A percentile compares a stretch with the other conserved stretches of the same genome.
These are phyloP conservation scores for Drosophila setosimentum DNA, from an alignment of 2,888 invertebrate genomes.

Conservation along the genomic window DNA sequence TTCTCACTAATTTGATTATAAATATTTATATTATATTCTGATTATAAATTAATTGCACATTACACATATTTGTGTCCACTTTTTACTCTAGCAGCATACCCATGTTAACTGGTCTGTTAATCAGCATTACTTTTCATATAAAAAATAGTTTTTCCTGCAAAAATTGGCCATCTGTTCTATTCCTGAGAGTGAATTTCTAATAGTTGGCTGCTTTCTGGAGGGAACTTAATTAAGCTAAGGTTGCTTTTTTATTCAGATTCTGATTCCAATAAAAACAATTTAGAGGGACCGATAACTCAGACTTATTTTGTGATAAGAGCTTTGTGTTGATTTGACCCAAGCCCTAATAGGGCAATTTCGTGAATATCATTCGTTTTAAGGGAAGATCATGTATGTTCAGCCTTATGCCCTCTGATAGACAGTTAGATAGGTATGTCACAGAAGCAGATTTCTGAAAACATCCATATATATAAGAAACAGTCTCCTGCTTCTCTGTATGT, in stretches of 20 bases:
- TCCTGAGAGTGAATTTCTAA: not conserved
- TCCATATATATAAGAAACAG: not conserved
- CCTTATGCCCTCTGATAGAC: not conserved
- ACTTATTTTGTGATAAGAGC: not conserved
- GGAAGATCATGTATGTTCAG: not conserved
- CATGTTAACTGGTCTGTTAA: not conserved
- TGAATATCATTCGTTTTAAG: not conserved
- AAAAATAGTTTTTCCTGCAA: not conserved
- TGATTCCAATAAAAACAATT: not conserved
- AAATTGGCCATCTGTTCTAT: not conserved
- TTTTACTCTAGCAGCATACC: not conserved
- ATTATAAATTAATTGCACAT: conserved; percentile 57
- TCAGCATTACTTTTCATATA: not conserved
- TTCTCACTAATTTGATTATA: conserved; percentile 59
- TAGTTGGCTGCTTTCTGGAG: not conserved
- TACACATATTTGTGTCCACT: not conserved
- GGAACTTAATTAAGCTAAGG: not conserved
- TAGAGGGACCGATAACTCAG: not conserved
- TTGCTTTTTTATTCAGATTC: not conserved
- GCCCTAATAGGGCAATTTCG: not conserved
- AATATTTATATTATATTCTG: no score
- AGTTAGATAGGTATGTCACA: not conserved
- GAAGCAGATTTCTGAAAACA: not conserved
- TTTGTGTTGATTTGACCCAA: not conserved
- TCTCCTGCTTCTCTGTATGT: not conserved